Evolutionary conservation across 2,113 vertebrate genomes (phyloP).

Genomic region (Falco punctatus): DNA sequence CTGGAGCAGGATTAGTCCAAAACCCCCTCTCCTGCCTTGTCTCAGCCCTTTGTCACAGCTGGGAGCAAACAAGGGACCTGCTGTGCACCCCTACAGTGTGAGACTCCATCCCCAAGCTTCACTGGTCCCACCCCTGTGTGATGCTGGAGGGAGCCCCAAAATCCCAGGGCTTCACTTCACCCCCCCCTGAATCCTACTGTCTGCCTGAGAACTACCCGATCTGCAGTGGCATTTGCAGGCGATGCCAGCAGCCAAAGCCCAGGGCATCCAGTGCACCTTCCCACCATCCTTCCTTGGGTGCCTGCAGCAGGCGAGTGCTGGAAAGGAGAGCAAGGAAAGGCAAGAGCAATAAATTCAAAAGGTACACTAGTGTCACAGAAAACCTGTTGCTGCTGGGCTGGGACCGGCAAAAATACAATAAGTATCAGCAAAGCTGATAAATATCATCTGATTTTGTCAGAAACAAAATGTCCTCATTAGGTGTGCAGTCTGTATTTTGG

Average conservation of each 20-base stretch:
- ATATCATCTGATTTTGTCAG: not conserved
- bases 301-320: not conserved
- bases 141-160: not conserved
- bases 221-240: not conserved
- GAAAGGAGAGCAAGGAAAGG: not conserved
- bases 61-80: not conserved
- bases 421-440: constrained; percentile 19
- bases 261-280: not conserved
- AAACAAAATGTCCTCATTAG: constrained; percentile 29
- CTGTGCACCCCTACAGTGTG: fast-evolving
- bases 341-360: not conserved
- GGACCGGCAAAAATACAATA: not conserved
- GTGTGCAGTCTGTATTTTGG: not conserved
- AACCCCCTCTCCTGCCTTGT: not conserved
- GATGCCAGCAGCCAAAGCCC: not conserved
- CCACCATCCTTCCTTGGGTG: fast-evolving
- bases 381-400: not conserved
- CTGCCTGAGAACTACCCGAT: fast-evolving
- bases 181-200: not conserved
- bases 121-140: not conserved
- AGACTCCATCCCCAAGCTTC: not conserved
- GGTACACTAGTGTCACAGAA: not conserved
- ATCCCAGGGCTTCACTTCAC: not conserved
- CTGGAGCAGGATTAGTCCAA: not conserved
- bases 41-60: not conserved